phyloP scores from a whole-genome alignment of 2,797 vertebrate species.

The Selene dorsalis region DNA sequence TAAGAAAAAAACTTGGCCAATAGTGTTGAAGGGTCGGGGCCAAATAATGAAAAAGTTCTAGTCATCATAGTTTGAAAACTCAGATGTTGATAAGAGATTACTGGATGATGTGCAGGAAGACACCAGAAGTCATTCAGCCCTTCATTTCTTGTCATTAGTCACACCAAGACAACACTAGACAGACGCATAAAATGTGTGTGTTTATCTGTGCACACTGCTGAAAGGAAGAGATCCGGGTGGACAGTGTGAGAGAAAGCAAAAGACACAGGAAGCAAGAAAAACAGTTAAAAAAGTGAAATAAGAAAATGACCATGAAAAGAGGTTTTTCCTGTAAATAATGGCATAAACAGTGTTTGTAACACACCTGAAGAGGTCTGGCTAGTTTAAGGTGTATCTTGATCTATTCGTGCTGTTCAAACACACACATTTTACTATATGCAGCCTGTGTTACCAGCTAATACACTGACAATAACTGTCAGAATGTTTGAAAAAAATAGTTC shows the following conservation, averaged over 20 bases:
- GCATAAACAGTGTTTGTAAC: neutral
- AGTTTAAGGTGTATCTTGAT: too few species aligned
- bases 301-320: neutral
- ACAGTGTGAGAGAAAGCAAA: neutral
- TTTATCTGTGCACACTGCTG: conserved; percentile 31
- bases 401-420: too few species aligned
- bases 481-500: neutral
- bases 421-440: neutral
- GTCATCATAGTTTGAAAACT: too few species aligned
- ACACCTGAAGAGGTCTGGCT: neutral
- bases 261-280: neutral
- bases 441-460: neutral
- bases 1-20: neutral
- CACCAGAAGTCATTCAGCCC: too few species aligned
- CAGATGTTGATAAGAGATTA: neutral
- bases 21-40: too few species aligned
- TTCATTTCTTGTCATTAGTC: neutral
- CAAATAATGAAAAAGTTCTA: too few species aligned
- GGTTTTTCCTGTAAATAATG: neutral
- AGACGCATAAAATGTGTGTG: conserved; percentile 12
- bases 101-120: neutral
- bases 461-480: neutral
- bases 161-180: conserved; percentile 5
- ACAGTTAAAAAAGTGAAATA: neutral
- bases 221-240: neutral